A percentile compares a stretch with the other conserved stretches of the same genome.
Conservation (phyloP, 2,113 vertebrate species). For the Crypturellus undulatus region DNA sequence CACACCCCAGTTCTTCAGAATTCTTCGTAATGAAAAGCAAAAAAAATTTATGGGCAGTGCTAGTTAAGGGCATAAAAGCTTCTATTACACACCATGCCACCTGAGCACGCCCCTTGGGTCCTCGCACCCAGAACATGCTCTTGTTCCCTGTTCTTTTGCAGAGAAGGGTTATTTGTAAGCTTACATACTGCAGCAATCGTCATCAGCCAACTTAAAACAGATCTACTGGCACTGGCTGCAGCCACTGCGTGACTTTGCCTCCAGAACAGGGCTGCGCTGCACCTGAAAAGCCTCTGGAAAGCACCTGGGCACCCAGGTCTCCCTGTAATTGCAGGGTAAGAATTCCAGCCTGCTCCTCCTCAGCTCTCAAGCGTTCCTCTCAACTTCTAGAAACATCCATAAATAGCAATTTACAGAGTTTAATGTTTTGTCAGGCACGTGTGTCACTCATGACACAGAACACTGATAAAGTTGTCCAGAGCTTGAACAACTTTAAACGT, state of each 20-base stretch:
- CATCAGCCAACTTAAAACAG: not conserved
- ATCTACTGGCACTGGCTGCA: not conserved
- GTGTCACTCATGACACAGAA: not conserved
- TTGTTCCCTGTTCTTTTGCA: not conserved
- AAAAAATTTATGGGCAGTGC: not conserved
- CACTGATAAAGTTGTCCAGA: not conserved
- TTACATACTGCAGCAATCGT: not conserved
- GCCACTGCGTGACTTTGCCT: not conserved
- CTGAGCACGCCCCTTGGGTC: not conserved
- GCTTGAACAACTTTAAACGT: not conserved
- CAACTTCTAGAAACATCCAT: not conserved
- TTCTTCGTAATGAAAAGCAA: not conserved
- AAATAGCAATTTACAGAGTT: not conserved
- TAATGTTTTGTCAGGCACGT: not conserved
- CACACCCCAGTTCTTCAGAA: not conserved
- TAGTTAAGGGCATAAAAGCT: not conserved
- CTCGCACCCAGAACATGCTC: not conserved
- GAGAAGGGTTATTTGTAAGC: not conserved
- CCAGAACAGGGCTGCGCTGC: not conserved
- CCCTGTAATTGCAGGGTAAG: not conserved
- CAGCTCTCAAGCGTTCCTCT: not conserved
- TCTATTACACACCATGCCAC: not conserved
- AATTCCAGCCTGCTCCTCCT: not conserved
- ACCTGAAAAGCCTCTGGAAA: not conserved
- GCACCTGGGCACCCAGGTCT: not conserved